Percentiles rank a stretch among this genome's conserved stretches.
phyloP scores from a whole-genome alignment of 2,888 invertebrate genomes.

The Lithosia quadra region DNA sequence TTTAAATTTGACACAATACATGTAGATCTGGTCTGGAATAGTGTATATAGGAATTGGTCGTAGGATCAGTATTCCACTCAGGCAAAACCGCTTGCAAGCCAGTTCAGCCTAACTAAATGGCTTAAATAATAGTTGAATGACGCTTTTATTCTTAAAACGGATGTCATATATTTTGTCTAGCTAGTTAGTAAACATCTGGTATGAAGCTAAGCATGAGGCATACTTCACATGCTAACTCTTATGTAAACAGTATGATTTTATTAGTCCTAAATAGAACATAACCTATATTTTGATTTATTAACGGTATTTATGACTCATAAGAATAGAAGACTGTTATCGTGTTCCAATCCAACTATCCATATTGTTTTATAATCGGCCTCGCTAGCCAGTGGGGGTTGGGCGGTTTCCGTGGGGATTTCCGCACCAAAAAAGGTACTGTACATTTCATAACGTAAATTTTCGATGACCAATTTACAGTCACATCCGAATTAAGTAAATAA shows the following conservation, averaged over 20 bases:
- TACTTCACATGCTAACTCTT: slow-evolving; percentile 47
- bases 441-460: no score
- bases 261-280: slow-evolving; percentile 38
- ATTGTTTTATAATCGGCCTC: no score
- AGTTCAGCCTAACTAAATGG: background rate
- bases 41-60: background rate
- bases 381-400: no score
- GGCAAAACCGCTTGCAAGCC: background rate
- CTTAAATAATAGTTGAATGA: background rate
- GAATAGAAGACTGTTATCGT: slow-evolving; percentile 9
- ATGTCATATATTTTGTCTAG: background rate
- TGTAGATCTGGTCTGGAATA: no score
- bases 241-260: slow-evolving; percentile 54
- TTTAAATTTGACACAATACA: background rate
- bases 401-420: no score
- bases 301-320: slow-evolving; percentile 36
- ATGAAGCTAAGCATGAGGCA: slow-evolving; percentile 56
- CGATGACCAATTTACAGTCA: background rate
- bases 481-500: no score
- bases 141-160: background rate
- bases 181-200: slow-evolving; percentile 51
- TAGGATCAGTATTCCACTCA: background rate
- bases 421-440: no score
- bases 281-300: slow-evolving; percentile 41
- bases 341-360: no score